Conservation (phyloP, 2,797 vertebrate species). For the Sebastes itinus region DNA sequence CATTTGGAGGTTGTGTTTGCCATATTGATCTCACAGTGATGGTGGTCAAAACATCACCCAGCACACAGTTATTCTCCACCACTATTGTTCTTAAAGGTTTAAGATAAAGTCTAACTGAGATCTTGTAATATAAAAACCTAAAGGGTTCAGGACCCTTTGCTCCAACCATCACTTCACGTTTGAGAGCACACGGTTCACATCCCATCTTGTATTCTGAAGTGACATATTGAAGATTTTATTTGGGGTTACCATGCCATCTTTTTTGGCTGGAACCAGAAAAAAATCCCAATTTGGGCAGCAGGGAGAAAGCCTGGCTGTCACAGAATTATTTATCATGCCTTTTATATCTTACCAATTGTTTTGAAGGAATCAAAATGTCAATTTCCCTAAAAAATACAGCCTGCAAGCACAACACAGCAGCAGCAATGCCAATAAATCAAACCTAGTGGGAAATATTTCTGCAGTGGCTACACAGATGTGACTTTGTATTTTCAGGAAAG, state of each 20-base stretch:
- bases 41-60: not conserved
- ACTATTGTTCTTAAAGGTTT: too few species aligned
- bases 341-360: not conserved
- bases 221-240: not conserved
- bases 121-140: not conserved
- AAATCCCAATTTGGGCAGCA: not conserved
- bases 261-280: not conserved
- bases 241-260: not conserved
- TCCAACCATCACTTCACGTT: not conserved
- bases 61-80: too few species aligned
- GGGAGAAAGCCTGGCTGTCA: not conserved
- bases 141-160: not conserved
- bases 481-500: slow-evolving; percentile 34
- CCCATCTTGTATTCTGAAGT: not conserved
- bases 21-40: not conserved
- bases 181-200: not conserved
- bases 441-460: slow-evolving; percentile 12
- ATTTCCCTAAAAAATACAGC: not conserved
- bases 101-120: not conserved
- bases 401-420: not conserved
- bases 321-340: not conserved
- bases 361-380: slow-evolving; percentile 7
- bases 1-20: not conserved
- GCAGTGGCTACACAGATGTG: not conserved
- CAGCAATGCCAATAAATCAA: slow-evolving; percentile 10